phyloP scores from a whole-genome alignment of 1,140 invertebrate genomes.

The Asobara japonica region DNA sequence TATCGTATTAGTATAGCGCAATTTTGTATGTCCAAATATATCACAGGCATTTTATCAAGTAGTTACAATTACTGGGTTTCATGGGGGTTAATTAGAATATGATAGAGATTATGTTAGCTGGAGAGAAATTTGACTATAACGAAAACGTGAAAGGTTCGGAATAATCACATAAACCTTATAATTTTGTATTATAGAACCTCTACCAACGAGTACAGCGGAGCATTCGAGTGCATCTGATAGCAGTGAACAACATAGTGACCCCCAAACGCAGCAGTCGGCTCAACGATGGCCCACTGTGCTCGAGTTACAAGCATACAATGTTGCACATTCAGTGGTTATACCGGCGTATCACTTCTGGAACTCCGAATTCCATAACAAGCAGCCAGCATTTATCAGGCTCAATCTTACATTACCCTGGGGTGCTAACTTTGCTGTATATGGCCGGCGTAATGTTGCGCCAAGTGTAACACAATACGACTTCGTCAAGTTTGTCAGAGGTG shows the following conservation, averaged over 20 bases:
- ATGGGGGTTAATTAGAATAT: no score
- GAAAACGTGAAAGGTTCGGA: no score
- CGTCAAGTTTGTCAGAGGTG: conserved; percentile 88
- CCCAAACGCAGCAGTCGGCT: conserved; percentile 72
- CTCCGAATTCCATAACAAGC: conserved; percentile 87
- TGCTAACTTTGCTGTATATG: conserved; percentile 93
- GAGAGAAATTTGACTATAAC: no score
- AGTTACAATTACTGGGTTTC: no score
- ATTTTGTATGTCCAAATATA: no score
- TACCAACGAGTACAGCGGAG: conserved; percentile 76
- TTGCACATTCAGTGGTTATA: conserved; percentile 82
- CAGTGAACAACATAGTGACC: conserved; percentile 69
- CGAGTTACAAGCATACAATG: conserved; percentile 83
- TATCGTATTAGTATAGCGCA: no score
- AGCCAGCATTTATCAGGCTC: conserved; percentile 87
- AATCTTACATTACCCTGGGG: conserved; percentile 91
- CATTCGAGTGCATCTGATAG: conserved; percentile 69
- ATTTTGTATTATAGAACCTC: conserved; percentile 68
- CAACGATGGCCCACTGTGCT: conserved; percentile 83
- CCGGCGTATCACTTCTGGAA: conserved; percentile 92
- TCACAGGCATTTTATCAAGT: no score
- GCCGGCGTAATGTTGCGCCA: conserved; percentile 88
- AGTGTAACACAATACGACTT: conserved; percentile 97
- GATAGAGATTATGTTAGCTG: no score
- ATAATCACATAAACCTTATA: not conserved